Percentiles rank a stretch among this genome's conserved stretches.
Evolutionary conservation across 2,113 vertebrate genomes (phyloP).

Genomic region (Erpornis zantholeuca): DNA sequence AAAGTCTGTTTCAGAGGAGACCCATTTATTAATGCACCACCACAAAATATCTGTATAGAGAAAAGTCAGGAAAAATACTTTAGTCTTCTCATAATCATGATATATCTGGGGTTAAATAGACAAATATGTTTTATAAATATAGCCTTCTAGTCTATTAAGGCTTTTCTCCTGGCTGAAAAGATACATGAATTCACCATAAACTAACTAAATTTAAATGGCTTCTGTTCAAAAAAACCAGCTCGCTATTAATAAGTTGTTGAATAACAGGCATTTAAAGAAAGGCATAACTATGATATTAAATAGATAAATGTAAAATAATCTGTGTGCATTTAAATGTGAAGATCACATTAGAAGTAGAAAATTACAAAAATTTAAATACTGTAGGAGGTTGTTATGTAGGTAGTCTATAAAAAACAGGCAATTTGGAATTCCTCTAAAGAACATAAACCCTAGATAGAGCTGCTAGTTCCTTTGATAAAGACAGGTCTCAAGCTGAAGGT

Average conservation of each 20-base stretch:
- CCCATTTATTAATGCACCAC: background rate
- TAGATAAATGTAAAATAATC: conserved; percentile 70
- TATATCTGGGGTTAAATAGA: conserved; percentile 44
- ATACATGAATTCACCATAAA: conserved; percentile 34
- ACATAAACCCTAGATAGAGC: conserved; percentile 67
- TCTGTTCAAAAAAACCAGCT: background rate
- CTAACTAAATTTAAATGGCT: conserved; percentile 59
- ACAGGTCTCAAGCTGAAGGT: conserved; percentile 69
- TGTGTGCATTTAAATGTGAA: conserved; percentile 69
- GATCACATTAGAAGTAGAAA: conserved; percentile 68
- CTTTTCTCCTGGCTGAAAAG: conserved; percentile 38
- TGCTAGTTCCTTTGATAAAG: conserved; percentile 70
- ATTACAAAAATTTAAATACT: conserved; percentile 70
- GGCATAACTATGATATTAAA: conserved; percentile 66
- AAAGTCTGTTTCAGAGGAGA: conserved; percentile 2
- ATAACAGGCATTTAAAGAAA: conserved; percentile 68
- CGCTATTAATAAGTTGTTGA: conserved; percentile 64
- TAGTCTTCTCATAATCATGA: conserved; percentile 31
- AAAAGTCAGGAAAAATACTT: conserved; percentile 13
- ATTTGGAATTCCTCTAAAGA: conserved; percentile 73
- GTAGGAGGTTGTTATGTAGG: conserved; percentile 67
- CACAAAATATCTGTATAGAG: background rate
- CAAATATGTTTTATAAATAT: conserved; percentile 63
- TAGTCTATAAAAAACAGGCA: conserved; percentile 69
- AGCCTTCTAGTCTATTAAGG: conserved; percentile 46